A percentile compares a stretch with the other conserved stretches of the same genome.
phyloP scores from a whole-genome alignment of 2,797 vertebrate species.

The Lepilemur ruficaudatus region DNA sequence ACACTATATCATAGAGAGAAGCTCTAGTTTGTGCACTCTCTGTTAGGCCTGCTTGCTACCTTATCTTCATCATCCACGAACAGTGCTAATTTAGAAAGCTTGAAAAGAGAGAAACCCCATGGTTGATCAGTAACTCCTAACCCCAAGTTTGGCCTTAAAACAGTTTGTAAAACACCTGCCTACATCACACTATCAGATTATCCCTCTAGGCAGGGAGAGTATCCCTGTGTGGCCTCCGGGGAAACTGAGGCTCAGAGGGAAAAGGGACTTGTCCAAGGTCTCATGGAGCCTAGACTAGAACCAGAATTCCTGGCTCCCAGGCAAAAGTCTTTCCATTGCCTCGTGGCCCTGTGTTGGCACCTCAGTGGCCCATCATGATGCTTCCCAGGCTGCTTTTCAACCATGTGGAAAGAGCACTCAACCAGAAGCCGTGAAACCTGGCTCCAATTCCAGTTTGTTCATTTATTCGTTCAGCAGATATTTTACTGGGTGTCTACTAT shows the following conservation, averaged over 20 bases:
- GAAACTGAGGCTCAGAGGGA: neutral
- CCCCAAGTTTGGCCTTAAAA: neutral
- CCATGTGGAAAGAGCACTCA: neutral
- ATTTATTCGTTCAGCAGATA: neutral
- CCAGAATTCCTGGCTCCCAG: neutral
- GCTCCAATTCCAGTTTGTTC: conserved; percentile 1
- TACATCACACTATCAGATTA: neutral
- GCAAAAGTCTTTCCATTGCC: neutral
- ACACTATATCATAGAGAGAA: neutral
- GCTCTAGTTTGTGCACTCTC: fast-evolving
- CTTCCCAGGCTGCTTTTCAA: neutral
- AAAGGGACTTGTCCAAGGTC: neutral
- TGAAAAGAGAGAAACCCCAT: neutral
- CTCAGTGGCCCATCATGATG: neutral
- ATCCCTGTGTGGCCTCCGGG: neutral
- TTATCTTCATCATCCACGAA: neutral
- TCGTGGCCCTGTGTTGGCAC: neutral
- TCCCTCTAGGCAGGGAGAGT: neutral
- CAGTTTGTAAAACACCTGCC: neutral
- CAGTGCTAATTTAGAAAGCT: neutral
- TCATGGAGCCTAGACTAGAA: neutral
- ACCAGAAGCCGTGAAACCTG: neutral
- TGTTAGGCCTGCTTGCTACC: neutral
- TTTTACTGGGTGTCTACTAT: conserved; percentile 12
- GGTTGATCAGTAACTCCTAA: neutral